Conservation (phyloP, 2,888 invertebrate species). For the Patella caerulea region DNA sequence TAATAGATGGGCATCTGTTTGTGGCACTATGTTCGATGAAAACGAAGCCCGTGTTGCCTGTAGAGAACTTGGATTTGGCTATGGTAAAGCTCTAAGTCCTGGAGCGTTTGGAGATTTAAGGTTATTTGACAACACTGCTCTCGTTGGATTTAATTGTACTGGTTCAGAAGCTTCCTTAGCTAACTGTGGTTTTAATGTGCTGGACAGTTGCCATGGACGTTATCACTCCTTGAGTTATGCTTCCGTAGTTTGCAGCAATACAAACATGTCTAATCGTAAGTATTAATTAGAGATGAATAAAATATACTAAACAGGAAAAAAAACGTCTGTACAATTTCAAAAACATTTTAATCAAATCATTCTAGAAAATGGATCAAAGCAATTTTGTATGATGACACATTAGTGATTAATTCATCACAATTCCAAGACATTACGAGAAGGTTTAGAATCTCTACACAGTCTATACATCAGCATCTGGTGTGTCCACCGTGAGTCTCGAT, state of each 20-base stretch:
- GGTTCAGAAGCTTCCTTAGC: constrained; percentile 48
- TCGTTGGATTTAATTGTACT: constrained; percentile 73
- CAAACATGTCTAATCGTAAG: constrained; percentile 38
- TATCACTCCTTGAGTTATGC: constrained; percentile 46
- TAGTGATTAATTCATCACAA: too few relatives aligned
- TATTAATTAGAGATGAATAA: neutral
- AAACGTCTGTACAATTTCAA: too few relatives aligned
- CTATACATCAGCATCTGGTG: too few relatives aligned
- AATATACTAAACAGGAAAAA: too few relatives aligned
- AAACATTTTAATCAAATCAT: too few relatives aligned
- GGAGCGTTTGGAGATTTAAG: constrained; percentile 46
- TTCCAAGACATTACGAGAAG: too few relatives aligned
- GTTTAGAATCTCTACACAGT: too few relatives aligned
- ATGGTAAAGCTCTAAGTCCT: constrained; percentile 46
- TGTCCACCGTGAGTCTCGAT: too few relatives aligned
- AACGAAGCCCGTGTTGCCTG: constrained; percentile 48
- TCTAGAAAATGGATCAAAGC: too few relatives aligned
- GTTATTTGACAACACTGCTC: constrained; percentile 37
- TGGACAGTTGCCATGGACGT: constrained; percentile 33
- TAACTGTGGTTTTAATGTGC: constrained; percentile 37
- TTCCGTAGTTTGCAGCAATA: constrained; percentile 51
- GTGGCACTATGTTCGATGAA: constrained; percentile 46
- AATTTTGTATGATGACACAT: too few relatives aligned
- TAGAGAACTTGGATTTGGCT: constrained; percentile 46
- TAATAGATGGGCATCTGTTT: constrained; percentile 50